Percentiles rank a stretch among this genome's conserved stretches.
Conservation (phyloP, 2,113 vertebrate species). For the Rhabdomys dilectus region DNA sequence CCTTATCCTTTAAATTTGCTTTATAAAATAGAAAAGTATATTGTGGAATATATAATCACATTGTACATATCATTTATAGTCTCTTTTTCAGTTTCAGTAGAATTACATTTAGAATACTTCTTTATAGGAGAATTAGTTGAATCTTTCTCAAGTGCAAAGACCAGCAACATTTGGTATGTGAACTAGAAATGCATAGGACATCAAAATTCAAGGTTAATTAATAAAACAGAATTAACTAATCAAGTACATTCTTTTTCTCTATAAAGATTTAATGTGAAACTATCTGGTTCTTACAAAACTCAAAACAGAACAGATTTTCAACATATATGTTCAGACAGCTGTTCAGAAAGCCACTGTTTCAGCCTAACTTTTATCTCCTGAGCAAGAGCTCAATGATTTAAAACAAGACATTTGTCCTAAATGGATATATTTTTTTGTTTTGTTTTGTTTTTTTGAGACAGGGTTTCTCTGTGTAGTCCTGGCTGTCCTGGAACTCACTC, state of each 20-base stretch:
- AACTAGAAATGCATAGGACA: slow-evolving; percentile 20
- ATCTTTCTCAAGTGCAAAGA: slow-evolving; percentile 10
- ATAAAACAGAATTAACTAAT: background rate
- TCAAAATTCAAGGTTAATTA: background rate
- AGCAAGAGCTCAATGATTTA: background rate
- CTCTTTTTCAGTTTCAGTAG: slow-evolving; percentile 19
- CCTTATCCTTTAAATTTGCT: slow-evolving; percentile 9
- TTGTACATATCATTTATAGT: background rate
- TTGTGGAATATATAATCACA: background rate
- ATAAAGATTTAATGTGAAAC: slow-evolving; percentile 38
- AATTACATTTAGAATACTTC: slow-evolving; percentile 8
- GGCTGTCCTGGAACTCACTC: too few relatives aligned
- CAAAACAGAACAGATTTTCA: background rate
- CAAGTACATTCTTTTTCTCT: slow-evolving; percentile 19
- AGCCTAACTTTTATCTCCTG: background rate
- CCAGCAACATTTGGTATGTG: background rate
- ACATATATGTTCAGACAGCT: slow-evolving; percentile 4
- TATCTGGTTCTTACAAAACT: background rate
- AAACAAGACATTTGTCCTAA: background rate
- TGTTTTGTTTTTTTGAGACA: too few relatives aligned
- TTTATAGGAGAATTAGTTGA: background rate
- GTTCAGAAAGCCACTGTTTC: background rate
- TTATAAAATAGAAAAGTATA: background rate
- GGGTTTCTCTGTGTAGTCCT: too few relatives aligned
- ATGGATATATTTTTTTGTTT: background rate